A percentile compares a stretch with the other conserved stretches of the same genome.
Evolutionary conservation across 2,888 invertebrate species (phyloP).

Genomic region (Stenoptilia bipunctidactyla): DNA sequence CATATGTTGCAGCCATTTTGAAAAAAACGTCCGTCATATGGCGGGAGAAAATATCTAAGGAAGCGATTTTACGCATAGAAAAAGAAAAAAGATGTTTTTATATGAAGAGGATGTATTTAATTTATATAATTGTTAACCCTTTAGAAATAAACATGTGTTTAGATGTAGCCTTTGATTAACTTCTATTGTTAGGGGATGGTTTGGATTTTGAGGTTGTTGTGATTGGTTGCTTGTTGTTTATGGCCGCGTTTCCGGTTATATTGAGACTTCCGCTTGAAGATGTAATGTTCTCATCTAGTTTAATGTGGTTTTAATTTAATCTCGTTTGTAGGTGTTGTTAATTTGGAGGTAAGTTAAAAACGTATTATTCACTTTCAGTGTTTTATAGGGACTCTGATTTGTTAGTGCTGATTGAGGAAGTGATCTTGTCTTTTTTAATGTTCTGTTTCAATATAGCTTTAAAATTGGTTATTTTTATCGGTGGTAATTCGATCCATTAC

Average conservation of each 20-base stretch:
- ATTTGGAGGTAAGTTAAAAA: slow-evolving; percentile 6
- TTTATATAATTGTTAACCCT: slow-evolving; percentile 66
- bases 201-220: slow-evolving; percentile 61
- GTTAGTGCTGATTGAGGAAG: too few species aligned
- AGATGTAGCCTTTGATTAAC: slow-evolving; percentile 40
- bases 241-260: slow-evolving; percentile 40
- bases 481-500: too few species aligned
- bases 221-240: slow-evolving; percentile 40
- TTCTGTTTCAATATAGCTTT: too few species aligned
- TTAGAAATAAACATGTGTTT: slow-evolving; percentile 53
- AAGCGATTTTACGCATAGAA: slow-evolving; percentile 63
- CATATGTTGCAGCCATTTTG: slow-evolving; percentile 28
- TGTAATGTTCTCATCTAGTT: background rate
- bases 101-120: slow-evolving; percentile 59
- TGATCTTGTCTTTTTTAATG: too few species aligned
- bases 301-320: background rate
- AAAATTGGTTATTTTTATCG: too few species aligned
- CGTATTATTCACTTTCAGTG: too few species aligned
- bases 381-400: too few species aligned
- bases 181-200: slow-evolving; percentile 31
- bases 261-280: background rate
- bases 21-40: slow-evolving; percentile 31
- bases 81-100: slow-evolving; percentile 32
- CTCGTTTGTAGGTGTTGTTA: background rate
- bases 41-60: slow-evolving; percentile 46